phyloP scores from a whole-genome alignment of 2,888 invertebrate genomes.

The Ichneumoninae sp. region DNA sequence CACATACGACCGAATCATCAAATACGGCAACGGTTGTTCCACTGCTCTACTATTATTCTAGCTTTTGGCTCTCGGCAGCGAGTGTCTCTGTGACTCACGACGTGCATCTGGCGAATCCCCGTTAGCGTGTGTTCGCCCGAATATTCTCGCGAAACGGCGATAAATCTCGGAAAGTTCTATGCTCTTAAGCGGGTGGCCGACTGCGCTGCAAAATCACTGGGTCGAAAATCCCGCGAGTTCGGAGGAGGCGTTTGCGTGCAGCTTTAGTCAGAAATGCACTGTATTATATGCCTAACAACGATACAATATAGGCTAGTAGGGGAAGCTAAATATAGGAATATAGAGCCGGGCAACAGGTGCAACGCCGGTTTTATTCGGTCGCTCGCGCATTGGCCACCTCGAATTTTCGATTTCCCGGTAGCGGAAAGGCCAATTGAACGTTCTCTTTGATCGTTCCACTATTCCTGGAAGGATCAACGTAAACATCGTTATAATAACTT shows the following conservation, averaged over 20 bases:
- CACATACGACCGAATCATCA: not conserved
- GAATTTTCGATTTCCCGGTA: constrained; percentile 26
- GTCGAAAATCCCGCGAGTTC: not conserved
- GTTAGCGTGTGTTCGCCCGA: constrained; percentile 9
- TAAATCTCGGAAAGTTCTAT: constrained; percentile 44
- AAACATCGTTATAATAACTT: not conserved
- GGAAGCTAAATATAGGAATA: constrained; percentile 28
- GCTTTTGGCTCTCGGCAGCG: constrained; percentile 2
- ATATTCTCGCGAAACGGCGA: constrained; percentile 39
- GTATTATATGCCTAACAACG: constrained; percentile 4
- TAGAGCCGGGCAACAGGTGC: constrained; percentile 46
- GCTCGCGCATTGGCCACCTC: constrained; percentile 9
- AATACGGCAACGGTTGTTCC: not conserved
- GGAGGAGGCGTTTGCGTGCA: not conserved
- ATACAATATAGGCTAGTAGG: not conserved
- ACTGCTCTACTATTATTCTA: constrained; percentile 4
- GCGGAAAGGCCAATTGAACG: not conserved
- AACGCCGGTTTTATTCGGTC: constrained; percentile 25
- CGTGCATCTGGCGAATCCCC: not conserved
- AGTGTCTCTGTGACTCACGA: not conserved
- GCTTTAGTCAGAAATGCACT: constrained; percentile 16
- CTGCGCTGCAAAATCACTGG: not conserved
- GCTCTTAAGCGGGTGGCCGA: constrained; percentile 20
- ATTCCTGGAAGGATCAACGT: not conserved
- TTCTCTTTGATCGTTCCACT: not conserved